A percentile compares a stretch with the other conserved stretches of the same genome.
Conservation (phyloP, 2,797 vertebrate species). For the Melanotaenia boesemani region DNA sequence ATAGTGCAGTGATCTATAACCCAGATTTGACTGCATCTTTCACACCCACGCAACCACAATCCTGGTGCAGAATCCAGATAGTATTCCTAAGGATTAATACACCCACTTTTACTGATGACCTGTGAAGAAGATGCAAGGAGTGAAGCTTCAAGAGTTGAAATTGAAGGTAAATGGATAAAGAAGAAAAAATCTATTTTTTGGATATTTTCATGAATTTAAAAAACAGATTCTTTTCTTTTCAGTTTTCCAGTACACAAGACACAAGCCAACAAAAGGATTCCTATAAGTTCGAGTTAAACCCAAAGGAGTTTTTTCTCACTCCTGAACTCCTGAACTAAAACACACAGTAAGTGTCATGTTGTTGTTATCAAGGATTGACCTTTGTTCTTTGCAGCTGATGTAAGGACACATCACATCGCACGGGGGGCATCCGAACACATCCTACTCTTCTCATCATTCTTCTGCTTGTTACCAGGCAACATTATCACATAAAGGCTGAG, state of each 20-base stretch:
- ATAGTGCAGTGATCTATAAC: conserved; percentile 24
- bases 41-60: conserved; percentile 22
- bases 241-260: not conserved
- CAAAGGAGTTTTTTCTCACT: not conserved
- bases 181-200: too few relatives aligned
- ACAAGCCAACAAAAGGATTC: not conserved
- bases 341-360: not conserved
- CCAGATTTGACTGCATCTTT: conserved; percentile 31
- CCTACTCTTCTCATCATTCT: conserved; percentile 74
- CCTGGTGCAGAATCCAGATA: conserved; percentile 5
- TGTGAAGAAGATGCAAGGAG: not conserved
- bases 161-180: too few relatives aligned
- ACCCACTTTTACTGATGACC: conserved; percentile 3
- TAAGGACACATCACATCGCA: conserved; percentile 63
- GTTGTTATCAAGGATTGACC: not conserved
- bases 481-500: conserved; percentile 70
- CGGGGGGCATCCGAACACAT: conserved; percentile 63
- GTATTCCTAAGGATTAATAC: conserved; percentile 14
- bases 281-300: not conserved
- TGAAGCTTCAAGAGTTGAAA: too few relatives aligned
- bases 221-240: too few relatives aligned
- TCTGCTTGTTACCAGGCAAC: conserved; percentile 82
- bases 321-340: conserved; percentile 7
- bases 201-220: too few relatives aligned
- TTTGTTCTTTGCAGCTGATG: conserved; percentile 59